Evolutionary conservation across 2,888 invertebrate genomes (phyloP), one percentile per base, ranked within the genome.

Genomic region (Drosophila nr. perissopoda): DNA sequence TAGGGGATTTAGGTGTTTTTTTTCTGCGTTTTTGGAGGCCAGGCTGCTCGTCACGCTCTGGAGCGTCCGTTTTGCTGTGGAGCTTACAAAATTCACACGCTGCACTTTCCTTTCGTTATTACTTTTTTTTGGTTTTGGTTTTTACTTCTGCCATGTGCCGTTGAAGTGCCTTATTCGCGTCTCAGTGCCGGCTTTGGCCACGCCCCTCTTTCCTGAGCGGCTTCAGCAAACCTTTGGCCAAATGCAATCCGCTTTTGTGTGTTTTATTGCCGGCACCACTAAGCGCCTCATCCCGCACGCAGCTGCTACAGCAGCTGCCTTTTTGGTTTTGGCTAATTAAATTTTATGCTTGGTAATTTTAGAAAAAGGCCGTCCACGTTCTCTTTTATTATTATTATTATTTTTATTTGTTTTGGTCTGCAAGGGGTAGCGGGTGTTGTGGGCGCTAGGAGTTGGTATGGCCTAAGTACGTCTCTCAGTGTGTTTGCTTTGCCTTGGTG

Each of bases 261-360:
- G 66, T 73, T 73, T 73, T 64, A 74, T 81, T 81, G 78, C 76
- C 58, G 65, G 58, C 51, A 45, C 49, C 66, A 4, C 45, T 34
- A 60, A 51, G 33, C 40, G 16, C 34, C 67, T 21, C 61, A 13
- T 36, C 13, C 25, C 27, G 1, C 42, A 38, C 56, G 63, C 58
- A 48, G 69, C 62, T 59, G 53, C 73, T 63, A 49, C 62, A 65
- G 64, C 66, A 69, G 54, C 65, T 51, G 82, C 80, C 61, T 76
- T 85, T 84, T 81, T 69, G 87, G 87, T 87, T 89, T 89, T 89
- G 87, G 89, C 89, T 87, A 87, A 87, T 87, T 87, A 89, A 87
- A 87, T 87, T 87, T 87, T 87, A 89, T 87, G 87, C 89, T 87
- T 85, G 89, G 87, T 89, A 89, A 87, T 87, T 87, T 89, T 89